Percentiles rank a stretch among this genome's conserved stretches.
phyloP scores from a whole-genome alignment of 1,140 invertebrate species.

The Lutraria rhynchaena region DNA sequence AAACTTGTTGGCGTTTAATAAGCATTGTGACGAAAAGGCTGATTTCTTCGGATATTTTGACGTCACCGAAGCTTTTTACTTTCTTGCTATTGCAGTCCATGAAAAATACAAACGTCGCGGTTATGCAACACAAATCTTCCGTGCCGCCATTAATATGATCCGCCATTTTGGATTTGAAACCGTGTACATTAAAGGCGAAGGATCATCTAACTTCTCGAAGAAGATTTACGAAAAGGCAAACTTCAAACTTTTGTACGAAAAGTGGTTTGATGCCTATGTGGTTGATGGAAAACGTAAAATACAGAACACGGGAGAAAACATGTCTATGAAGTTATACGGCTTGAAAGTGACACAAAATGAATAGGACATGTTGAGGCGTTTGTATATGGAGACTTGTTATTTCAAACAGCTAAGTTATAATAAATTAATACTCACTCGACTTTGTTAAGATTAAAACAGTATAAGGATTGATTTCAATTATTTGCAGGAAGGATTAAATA shows the following conservation, averaged over 20 bases:
- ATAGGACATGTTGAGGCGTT: no score
- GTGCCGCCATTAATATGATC: slow-evolving; percentile 16
- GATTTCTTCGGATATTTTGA: slow-evolving; percentile 21
- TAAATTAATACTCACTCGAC: no score
- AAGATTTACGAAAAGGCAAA: slow-evolving; percentile 7
- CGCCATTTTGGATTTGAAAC: neutral
- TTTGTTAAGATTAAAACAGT: no score
- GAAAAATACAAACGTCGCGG: slow-evolving; percentile 15
- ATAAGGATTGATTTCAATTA: no score
- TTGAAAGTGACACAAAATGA: neutral
- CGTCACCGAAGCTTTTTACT: slow-evolving; percentile 9
- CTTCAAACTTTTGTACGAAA: slow-evolving; percentile 19
- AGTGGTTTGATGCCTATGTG: neutral
- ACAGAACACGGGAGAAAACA: neutral
- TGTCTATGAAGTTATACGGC: slow-evolving; percentile 1
- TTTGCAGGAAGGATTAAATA: no score
- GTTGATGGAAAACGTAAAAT: neutral
- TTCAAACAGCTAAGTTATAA: no score
- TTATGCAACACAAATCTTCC: slow-evolving; percentile 14
- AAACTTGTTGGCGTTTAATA: neutral
- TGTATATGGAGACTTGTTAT: no score
- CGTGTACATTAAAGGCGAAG: slow-evolving; percentile 11
- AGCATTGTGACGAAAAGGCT: slow-evolving; percentile 10
- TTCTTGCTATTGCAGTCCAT: neutral
- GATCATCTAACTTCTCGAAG: slow-evolving; percentile 22